These are phyloP conservation scores for Petrosia ficiformis DNA, from an alignment of 37 sponge, comb jelly and placozoan species.

Conservation along the genomic window DNA sequence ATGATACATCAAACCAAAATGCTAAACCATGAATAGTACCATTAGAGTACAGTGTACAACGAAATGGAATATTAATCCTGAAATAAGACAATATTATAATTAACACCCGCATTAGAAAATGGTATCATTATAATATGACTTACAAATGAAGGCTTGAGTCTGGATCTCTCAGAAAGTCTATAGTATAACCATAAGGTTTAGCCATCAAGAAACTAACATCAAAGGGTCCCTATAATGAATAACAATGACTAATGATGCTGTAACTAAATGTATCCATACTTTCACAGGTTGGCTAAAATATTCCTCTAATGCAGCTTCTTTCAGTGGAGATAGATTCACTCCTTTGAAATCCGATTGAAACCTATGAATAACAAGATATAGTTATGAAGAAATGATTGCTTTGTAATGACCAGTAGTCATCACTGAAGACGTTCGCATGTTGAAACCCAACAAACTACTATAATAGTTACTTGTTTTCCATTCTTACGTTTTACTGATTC, in stretches of 20 bases:
- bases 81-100: no score
- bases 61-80: conserved; percentile 79
- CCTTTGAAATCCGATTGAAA: conserved; percentile 88
- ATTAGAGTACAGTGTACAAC: conserved; percentile 39
- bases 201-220: conserved; percentile 86
- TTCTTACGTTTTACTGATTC: no score
- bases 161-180: conserved; percentile 73
- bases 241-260: conserved; percentile 6
- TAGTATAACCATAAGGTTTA: conserved; percentile 72
- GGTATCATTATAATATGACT: no score
- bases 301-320: conserved; percentile 70
- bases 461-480: no score
- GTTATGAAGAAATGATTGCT: no score
- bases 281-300: conserved; percentile 95
- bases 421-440: no score
- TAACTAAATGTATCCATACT: no score
- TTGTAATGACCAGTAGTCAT: no score
- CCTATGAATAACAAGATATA: no score
- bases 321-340: conserved; percentile 76
- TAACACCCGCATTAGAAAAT: no score
- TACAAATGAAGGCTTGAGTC: conserved; percentile 83
- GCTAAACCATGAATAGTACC: conserved; percentile 94
- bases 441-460: no score
- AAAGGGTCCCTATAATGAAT: conserved; percentile 73
- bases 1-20: conserved; percentile 98